Evolutionary conservation across 37 sponge, comb jelly and placozoan species (phyloP), one percentile per base, ranked within the genome.

Genomic region (Geodia barretti): DNA sequence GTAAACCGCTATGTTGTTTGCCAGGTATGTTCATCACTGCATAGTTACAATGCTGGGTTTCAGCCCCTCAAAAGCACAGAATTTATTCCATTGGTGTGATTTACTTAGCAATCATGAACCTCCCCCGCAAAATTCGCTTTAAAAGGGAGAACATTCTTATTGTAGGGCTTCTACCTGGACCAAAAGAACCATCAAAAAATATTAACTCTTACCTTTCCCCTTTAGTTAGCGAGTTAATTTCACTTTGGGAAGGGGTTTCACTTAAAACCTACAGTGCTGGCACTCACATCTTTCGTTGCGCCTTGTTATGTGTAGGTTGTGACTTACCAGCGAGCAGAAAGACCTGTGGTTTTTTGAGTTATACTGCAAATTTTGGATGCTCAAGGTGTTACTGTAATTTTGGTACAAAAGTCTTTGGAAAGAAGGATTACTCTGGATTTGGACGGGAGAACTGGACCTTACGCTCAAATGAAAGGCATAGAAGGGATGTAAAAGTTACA

Each of bases 291-390:
- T 60, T 80, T 21, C 25, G 72, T 26, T 68, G 81, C 70, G 81
- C 81, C 31, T 26, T 80, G 31, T 35, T 80, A 25, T 80, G 81
- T 47, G 70, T 68, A 3, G 30, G 61, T n/a, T 80, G 81, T 62
- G 72, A 80, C n/a, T 26, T 80, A 23, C 81, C 81, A 69, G 81
- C 81, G 31, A 72, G 71, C 20, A 3, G 81, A 5, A 80, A 80
- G 29, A 3, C 70, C 36, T 70, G 81, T 80, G 81, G 81, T 30
- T 80, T 80, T 54, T 34, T 70, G 37, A 23, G 36, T n/a, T 63
- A 70, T 60, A 61, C 36, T 21, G 70, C 81, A 2, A 68, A 43
- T 17, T 38, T 42, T 31, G 72, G 81, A 7, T 80, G 81, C 28
- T 70, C 72, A 24, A 68, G 54, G 23, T 80, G 81, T 70, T 25